A percentile compares a stretch with the other conserved stretches of the same genome.
These are phyloP conservation scores for Calcarius ornatus DNA, from an alignment of 2,113 vertebrate genomes.

Conservation along the genomic window DNA sequence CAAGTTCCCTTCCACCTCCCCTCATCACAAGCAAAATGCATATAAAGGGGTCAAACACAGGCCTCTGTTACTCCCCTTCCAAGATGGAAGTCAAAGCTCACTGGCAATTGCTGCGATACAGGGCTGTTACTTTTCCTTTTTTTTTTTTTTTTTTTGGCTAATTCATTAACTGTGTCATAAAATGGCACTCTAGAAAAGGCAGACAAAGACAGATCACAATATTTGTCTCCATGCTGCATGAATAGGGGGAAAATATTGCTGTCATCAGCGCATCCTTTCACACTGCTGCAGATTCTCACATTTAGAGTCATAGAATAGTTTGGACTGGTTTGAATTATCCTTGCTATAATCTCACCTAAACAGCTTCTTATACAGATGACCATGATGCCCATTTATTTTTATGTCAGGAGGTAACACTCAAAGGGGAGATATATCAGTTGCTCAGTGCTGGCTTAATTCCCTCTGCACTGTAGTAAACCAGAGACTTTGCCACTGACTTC, in stretches of 20 bases:
- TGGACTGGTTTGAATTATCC: background rate
- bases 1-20: background rate
- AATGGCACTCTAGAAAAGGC: background rate
- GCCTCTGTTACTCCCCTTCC: background rate
- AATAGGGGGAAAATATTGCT: background rate
- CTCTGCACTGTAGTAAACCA: background rate
- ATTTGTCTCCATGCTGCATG: background rate
- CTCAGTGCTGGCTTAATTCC: background rate
- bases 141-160: background rate
- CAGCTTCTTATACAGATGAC: background rate
- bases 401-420: background rate
- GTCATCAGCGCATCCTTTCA: background rate
- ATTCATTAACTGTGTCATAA: conserved; percentile 4
- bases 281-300: background rate
- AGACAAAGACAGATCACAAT: background rate
- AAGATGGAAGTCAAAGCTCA: background rate
- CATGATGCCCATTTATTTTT: background rate
- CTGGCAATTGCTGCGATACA: background rate
- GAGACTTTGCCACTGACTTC: background rate
- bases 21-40: background rate
- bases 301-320: background rate
- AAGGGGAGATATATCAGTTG: background rate
- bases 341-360: background rate
- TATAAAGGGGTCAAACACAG: background rate
- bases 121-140: background rate